Evolutionary conservation across 1,140 invertebrate genomes (phyloP).

Genomic region (Heterodera carotae): DNA sequence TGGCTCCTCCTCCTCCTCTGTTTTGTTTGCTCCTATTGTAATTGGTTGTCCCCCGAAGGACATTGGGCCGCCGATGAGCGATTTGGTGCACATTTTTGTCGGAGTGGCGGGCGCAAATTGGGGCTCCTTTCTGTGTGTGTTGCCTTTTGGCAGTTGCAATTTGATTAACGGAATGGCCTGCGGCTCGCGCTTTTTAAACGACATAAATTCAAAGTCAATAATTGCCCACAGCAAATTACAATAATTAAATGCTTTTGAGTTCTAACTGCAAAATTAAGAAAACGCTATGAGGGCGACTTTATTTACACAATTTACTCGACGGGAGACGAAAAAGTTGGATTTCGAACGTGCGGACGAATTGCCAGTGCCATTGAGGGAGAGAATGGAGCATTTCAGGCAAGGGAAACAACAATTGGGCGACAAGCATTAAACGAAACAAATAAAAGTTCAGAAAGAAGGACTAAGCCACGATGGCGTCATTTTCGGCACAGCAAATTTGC

Average conservation of each 20-base stretch:
- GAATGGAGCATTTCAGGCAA: conserved; percentile 42
- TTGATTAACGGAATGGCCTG: conserved; percentile 53
- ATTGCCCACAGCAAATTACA: conserved; percentile 27
- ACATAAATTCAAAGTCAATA: conserved; percentile 54
- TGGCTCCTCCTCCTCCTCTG: too few relatives aligned
- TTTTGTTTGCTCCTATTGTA: too few relatives aligned
- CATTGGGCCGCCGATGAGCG: conserved; percentile 47
- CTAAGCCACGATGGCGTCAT: conserved; percentile 57
- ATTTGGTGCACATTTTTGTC: conserved; percentile 50
- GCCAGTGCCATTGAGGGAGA: conserved; percentile 49
- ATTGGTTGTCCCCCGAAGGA: not conserved
- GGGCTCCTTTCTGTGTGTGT: conserved; percentile 52
- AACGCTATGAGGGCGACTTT: conserved; percentile 40
- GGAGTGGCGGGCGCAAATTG: conserved; percentile 57
- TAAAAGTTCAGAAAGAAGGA: conserved; percentile 43
- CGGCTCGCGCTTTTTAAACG: conserved; percentile 45
- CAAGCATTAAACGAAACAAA: conserved; percentile 29
- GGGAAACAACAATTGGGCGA: not conserved
- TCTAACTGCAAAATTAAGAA: conserved; percentile 44
- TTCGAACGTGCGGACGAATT: conserved; percentile 48
- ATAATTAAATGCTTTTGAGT: too few relatives aligned
- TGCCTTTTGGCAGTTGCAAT: conserved; percentile 54
- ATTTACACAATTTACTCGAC: conserved; percentile 56
- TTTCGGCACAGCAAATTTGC: conserved; percentile 49
- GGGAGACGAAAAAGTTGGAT: conserved; percentile 57